Evolutionary conservation across 2,113 vertebrate species (phyloP).

Genomic region (Chinchilla lanigera): DNA sequence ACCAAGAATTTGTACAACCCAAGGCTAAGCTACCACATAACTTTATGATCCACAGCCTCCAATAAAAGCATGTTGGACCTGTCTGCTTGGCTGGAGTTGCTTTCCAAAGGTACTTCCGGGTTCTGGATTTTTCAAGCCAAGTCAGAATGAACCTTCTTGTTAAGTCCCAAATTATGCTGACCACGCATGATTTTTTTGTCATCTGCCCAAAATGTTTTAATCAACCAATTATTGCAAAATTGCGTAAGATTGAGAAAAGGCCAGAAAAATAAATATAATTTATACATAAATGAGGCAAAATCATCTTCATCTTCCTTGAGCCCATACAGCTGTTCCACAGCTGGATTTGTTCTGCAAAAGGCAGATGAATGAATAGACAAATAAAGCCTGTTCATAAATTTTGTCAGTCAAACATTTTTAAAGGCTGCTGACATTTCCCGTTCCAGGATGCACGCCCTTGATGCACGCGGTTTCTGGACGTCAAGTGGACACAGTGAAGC

Average conservation of each 20-base stretch:
- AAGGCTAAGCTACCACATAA: background rate
- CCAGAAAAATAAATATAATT: background rate
- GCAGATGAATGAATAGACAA: constrained; percentile 57
- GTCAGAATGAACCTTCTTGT: background rate
- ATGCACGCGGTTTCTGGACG: constrained; percentile 95
- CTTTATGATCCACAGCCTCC: background rate
- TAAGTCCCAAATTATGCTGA: background rate
- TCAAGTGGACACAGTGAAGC: constrained; percentile 93
- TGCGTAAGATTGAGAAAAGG: background rate
- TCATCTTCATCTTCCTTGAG: background rate
- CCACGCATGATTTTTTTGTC: background rate
- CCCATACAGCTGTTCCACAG: constrained; percentile 40
- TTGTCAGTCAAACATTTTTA: constrained; percentile 58
- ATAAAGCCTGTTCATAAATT: constrained; percentile 1
- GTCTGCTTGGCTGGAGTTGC: background rate
- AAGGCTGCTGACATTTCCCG: constrained; percentile 70
- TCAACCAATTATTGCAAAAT: background rate
- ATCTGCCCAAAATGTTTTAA: background rate
- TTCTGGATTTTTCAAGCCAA: background rate
- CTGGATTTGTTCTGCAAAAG: constrained; percentile 32
- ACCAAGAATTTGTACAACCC: background rate
- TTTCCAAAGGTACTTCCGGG: background rate
- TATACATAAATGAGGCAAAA: background rate
- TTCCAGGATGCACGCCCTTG: constrained; percentile 90
- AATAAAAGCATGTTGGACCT: background rate